phyloP scores from a whole-genome alignment of 2,797 vertebrate species.

The Cynodonichthys magdalenae region DNA sequence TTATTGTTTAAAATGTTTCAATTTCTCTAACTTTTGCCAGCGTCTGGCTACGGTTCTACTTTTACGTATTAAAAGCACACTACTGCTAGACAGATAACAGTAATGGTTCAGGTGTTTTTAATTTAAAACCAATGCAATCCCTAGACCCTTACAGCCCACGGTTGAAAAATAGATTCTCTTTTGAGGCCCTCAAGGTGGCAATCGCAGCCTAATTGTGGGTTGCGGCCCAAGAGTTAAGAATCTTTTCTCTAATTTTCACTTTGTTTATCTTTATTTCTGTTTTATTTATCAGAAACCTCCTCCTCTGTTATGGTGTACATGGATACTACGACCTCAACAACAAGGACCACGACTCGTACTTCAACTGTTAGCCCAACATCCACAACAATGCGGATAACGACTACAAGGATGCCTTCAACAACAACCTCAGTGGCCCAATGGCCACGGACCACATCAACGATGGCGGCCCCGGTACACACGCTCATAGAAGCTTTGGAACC shows the following conservation, averaged over 20 bases:
- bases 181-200: too few relatives aligned
- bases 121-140: too few relatives aligned
- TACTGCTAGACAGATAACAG: too few relatives aligned
- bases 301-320: slow-evolving; percentile 84
- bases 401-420: slow-evolving; percentile 64
- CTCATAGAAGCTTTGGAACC: slow-evolving; percentile 37
- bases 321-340: slow-evolving; percentile 78
- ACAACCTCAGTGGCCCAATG: slow-evolving; percentile 65
- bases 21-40: too few relatives aligned
- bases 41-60: too few relatives aligned
- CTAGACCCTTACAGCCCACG: too few relatives aligned
- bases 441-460: slow-evolving; percentile 81
- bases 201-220: too few relatives aligned
- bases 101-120: too few relatives aligned
- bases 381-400: slow-evolving; percentile 66
- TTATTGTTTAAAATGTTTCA: too few relatives aligned
- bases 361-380: slow-evolving; percentile 51
- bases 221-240: too few relatives aligned
- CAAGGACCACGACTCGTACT: slow-evolving; percentile 66
- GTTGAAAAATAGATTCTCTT: too few relatives aligned
- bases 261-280: slow-evolving; percentile 4
- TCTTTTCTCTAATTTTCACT: not conserved
- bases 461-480: slow-evolving; percentile 38
- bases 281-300: slow-evolving; percentile 81
- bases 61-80: too few relatives aligned